These are phyloP conservation scores for Arrhamphus sclerolepis DNA, from an alignment of 2,797 vertebrate species.

Conservation along the genomic window DNA sequence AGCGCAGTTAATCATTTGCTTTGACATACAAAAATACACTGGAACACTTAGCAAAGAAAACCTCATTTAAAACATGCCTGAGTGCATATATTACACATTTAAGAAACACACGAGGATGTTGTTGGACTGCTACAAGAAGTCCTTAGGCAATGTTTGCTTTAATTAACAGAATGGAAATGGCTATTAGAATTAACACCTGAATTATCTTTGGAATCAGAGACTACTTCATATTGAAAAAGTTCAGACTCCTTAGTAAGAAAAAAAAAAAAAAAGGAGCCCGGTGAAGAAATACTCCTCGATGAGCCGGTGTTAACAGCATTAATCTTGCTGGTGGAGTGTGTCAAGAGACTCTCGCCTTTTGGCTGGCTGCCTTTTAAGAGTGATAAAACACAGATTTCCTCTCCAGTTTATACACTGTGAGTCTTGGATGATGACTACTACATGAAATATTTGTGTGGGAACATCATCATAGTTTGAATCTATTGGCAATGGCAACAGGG, in stretches of 20 bases:
- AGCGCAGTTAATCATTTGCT: slow-evolving; percentile 79
- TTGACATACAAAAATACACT: slow-evolving; percentile 83
- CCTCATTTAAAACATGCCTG: slow-evolving; percentile 78
- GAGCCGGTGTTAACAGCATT: slow-evolving; percentile 66
- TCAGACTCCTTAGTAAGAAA: slow-evolving; percentile 29
- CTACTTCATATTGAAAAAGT: slow-evolving; percentile 34
- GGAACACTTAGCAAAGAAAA: slow-evolving; percentile 85
- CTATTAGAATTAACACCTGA: slow-evolving; percentile 77
- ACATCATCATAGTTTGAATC: slow-evolving; percentile 73
- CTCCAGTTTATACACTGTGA: slow-evolving; percentile 73
- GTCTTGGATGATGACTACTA: slow-evolving; percentile 76
- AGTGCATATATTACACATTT: slow-evolving; percentile 72
- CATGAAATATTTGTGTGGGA: slow-evolving; percentile 82
- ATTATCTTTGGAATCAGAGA: slow-evolving; percentile 72
- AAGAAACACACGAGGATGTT: slow-evolving; percentile 71
- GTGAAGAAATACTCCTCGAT: slow-evolving; percentile 61
- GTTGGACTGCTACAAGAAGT: slow-evolving; percentile 66
- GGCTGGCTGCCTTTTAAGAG: slow-evolving; percentile 63
- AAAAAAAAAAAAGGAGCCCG: slow-evolving; percentile 24
- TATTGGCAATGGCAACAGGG: slow-evolving; percentile 78
- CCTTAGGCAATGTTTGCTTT: slow-evolving; percentile 80
- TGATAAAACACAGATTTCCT: slow-evolving; percentile 82
- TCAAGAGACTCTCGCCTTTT: slow-evolving; percentile 66
- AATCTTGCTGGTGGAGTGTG: slow-evolving; percentile 49
- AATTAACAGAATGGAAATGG: slow-evolving; percentile 79